Base-by-base conservation (phyloP, 2,797 vertebrate species). In the Paratrypauchen microcephalus region DNA sequence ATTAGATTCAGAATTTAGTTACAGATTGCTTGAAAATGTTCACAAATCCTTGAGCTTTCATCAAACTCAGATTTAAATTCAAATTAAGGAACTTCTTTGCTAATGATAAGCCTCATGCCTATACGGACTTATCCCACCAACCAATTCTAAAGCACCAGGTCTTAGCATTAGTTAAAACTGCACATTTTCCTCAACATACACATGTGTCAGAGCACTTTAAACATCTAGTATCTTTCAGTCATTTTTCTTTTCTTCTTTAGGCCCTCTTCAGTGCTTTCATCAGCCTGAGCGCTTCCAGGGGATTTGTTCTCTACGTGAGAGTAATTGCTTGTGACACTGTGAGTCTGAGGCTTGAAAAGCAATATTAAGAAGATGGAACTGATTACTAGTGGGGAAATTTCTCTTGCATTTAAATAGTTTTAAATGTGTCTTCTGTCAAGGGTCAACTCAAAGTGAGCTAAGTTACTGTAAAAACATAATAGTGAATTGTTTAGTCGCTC, bases 251-350 rank as follows among this genome's bases (percentile, higher is more conserved):
- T 5, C 11, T 41, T 39, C 9, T 41, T 41, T 62, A n/a, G 60
- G 45, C 50, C n/a, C 36, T 58, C 9, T 60, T 18, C 12, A 19
- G 11, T 36, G 62, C 16, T 61, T 60, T 55, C 68, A 61, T 74
- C 50, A 71, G 58, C 59, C 57, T 52, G 57, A 68, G 68, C 81
- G 16, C 41, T 65, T 65, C 48, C 28, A 66, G 73, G 62, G 70
- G 19, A 26, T 66, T 78, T 62, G 69, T 80, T 72, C 77, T 8
- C 36, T 62, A 60, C 63, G 62, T 74, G 74, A 59, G 66, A 9
- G 68, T 84, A 82, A 83, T 74, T 82, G 57, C 71, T 45, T 66
- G 62, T 72, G 69, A 77, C 66, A 59, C 58, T 58, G 11, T 56
- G 70, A 77, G 68, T 66, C 70, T 52, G 50, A 52, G 19, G 52